Conservation (phyloP, 2,888 invertebrate species). For the Drosophila fulvimacula region DNA sequence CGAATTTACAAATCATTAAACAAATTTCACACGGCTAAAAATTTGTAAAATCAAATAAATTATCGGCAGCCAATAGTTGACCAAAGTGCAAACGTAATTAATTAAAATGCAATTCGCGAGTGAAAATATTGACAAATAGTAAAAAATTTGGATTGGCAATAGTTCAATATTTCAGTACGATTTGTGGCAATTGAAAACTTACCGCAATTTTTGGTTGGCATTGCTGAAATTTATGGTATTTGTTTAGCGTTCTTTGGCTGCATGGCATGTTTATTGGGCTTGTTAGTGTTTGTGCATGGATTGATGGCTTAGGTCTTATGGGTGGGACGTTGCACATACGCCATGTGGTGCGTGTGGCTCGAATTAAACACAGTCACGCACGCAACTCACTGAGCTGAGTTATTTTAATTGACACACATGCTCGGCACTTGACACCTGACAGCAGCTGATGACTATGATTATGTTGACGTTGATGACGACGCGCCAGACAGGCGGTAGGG, state of each 20-base stretch:
- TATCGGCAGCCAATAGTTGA: slow-evolving; percentile 20
- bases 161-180: slow-evolving; percentile 28
- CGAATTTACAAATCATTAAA: slow-evolving; percentile 60
- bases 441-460: slow-evolving; percentile 35
- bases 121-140: slow-evolving; percentile 4
- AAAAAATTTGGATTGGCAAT: slow-evolving; percentile 24
- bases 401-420: slow-evolving; percentile 76
- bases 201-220: slow-evolving; percentile 35
- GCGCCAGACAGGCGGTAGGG: slow-evolving; percentile 11
- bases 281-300: slow-evolving; percentile 7
- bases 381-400: slow-evolving; percentile 68
- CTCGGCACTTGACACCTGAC: slow-evolving; percentile 67
- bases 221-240: slow-evolving; percentile 18
- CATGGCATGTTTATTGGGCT: slow-evolving; percentile 7
- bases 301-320: slow-evolving; percentile 9
- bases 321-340: slow-evolving; percentile 47
- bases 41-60: slow-evolving; percentile 28
- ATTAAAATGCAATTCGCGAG: slow-evolving; percentile 61
- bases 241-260: slow-evolving; percentile 12
- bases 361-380: slow-evolving; percentile 71
- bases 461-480: slow-evolving; percentile 33
- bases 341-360: slow-evolving; percentile 45
- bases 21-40: slow-evolving; percentile 38
- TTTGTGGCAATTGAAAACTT: slow-evolving; percentile 33
- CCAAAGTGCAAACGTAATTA: slow-evolving; percentile 66